phyloP scores from a whole-genome alignment of 2,113 vertebrate species.

The Pseudorhombus dupliciocellatus region DNA sequence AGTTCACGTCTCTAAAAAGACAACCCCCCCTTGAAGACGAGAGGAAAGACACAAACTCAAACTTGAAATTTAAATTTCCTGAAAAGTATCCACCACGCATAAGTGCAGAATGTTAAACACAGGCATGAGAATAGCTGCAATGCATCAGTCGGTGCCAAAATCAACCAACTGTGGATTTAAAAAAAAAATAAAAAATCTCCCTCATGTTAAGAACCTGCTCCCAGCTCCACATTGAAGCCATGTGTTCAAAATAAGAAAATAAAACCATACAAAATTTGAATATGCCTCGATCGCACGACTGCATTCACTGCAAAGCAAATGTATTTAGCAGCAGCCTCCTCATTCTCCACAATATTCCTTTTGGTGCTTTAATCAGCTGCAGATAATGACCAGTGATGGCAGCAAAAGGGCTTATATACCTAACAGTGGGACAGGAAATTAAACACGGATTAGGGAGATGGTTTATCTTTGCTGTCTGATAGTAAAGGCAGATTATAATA shows the following conservation, averaged over 20 bases:
- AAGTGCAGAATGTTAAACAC: neutral
- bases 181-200: too few species aligned
- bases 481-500: slow-evolving; percentile 52
- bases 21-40: too few species aligned
- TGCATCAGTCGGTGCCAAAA: neutral
- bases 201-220: neutral
- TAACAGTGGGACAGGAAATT: slow-evolving; percentile 70
- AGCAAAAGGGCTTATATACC: slow-evolving; percentile 50
- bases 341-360: slow-evolving; percentile 45
- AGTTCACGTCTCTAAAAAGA: too few species aligned
- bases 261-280: neutral
- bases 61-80: neutral
- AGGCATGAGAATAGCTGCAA: neutral
- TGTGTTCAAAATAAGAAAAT: neutral
- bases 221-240: neutral
- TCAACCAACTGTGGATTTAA: neutral
- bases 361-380: slow-evolving; percentile 49
- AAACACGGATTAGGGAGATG: slow-evolving; percentile 68
- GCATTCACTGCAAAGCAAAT: slow-evolving; percentile 13
- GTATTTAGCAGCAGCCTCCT: slow-evolving; percentile 43
- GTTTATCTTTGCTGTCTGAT: slow-evolving; percentile 58
- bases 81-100: neutral
- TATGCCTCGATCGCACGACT: neutral
- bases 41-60: too few species aligned
- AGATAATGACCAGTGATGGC: slow-evolving; percentile 59